Percentiles rank a stretch among this genome's conserved stretches.
Evolutionary conservation across 2,797 vertebrate genomes (phyloP).

Genomic region (Sebastes nivosus): DNA sequence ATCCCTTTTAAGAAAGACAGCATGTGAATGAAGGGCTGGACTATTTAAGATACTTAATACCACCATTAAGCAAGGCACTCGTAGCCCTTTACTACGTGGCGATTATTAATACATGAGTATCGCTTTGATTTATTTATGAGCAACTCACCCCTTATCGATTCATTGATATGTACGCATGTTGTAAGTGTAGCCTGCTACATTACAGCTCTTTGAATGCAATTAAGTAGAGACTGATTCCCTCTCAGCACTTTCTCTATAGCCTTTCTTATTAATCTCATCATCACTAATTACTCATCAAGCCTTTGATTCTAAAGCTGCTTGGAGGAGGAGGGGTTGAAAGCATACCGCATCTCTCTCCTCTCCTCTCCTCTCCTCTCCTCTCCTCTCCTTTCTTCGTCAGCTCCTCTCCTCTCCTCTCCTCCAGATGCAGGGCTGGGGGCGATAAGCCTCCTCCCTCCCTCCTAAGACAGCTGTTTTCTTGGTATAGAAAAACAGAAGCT

Average conservation of each 20-base stretch:
- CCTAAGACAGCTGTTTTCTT: conserved; percentile 70
- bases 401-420: conserved; percentile 27
- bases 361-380: conserved; percentile 33
- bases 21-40: background rate
- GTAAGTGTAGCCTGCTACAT: conserved; percentile 11
- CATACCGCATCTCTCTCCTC: background rate
- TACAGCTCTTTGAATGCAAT: conserved; percentile 41
- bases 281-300: conserved; percentile 73
- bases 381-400: no score
- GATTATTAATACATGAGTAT: conserved; percentile 1
- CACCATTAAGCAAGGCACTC: background rate
- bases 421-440: conserved; percentile 64
- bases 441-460: conserved; percentile 39
- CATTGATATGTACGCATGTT: conserved; percentile 24
- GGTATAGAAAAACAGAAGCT: conserved; percentile 38
- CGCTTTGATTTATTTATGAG: conserved; percentile 27
- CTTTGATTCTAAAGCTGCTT: conserved; percentile 71
- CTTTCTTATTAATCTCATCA: conserved; percentile 69
- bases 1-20: background rate
- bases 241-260: conserved; percentile 51
- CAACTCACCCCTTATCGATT: conserved; percentile 9
- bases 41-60: background rate
- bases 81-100: background rate
- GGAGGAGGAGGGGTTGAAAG: conserved; percentile 20
- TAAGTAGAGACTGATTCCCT: conserved; percentile 43